phyloP scores from a whole-genome alignment of 1,140 invertebrate genomes.

The Drosophila nasuta region DNA sequence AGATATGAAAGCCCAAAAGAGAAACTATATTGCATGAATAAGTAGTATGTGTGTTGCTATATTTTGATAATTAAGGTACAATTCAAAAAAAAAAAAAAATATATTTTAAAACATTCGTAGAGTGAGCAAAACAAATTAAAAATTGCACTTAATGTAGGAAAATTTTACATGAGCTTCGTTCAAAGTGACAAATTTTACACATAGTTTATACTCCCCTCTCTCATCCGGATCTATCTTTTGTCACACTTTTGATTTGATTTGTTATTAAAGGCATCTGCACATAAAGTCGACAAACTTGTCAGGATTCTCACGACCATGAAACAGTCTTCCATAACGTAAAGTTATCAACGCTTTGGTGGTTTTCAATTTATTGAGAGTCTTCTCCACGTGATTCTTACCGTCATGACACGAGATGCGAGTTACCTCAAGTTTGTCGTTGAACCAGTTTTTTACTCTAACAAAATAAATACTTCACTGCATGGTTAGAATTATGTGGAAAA shows the following conservation, averaged over 20 bases:
- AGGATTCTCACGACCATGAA: neutral
- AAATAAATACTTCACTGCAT: too few relatives aligned
- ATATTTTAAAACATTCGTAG: conserved; percentile 4
- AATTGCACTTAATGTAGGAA: neutral
- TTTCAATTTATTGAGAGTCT: conserved; percentile 1
- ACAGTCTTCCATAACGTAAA: neutral
- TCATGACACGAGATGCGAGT: conserved; percentile 1
- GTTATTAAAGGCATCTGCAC: neutral
- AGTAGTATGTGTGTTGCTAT: neutral
- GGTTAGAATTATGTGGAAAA: too few relatives aligned
- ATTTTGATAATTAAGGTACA: neutral
- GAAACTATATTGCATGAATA: conserved; percentile 2
- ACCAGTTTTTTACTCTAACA: conserved; percentile 5
- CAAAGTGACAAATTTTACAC: conserved; percentile 6
- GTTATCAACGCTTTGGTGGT: neutral
- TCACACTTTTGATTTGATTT: neutral
- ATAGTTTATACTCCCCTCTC: neutral
- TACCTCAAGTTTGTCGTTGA: conserved; percentile 6
- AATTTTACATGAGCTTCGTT: neutral
- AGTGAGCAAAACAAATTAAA: neutral
- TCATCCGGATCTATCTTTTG: neutral
- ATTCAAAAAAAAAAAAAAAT: neutral
- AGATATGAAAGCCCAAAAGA: conserved; percentile 34
- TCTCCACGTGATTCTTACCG: neutral
- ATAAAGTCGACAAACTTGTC: conserved; percentile 16